phyloP scores from a whole-genome alignment of 2,797 vertebrate species.

The Melanotaenia parkinsoni region DNA sequence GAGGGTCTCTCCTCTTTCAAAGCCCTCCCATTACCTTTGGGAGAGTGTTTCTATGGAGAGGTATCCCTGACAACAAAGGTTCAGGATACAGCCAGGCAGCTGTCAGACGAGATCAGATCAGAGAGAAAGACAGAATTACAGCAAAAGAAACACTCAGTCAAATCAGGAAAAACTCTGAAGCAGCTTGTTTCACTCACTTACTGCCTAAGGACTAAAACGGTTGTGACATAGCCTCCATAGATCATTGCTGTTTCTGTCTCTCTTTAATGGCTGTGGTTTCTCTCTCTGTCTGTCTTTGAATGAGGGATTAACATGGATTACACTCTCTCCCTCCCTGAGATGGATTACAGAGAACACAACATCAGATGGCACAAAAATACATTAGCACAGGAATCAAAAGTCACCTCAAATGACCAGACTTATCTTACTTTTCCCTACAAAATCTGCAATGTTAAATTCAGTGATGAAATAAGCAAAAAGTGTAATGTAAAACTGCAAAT shows the following conservation, averaged over 20 bases:
- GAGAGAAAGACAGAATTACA: slow-evolving; percentile 69
- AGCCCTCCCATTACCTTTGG: slow-evolving; percentile 61
- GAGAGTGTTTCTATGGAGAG: slow-evolving; percentile 65
- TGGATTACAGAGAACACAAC: slow-evolving; percentile 80
- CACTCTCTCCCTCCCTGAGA: slow-evolving; percentile 73
- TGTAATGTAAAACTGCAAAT: not conserved
- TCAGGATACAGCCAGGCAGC: slow-evolving; percentile 73
- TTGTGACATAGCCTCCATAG: slow-evolving; percentile 38
- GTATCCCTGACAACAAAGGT: slow-evolving; percentile 81
- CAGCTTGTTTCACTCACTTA: slow-evolving; percentile 4
- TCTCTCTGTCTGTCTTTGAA: slow-evolving; percentile 59
- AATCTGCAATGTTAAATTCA: not conserved
- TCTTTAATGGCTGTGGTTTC: slow-evolving; percentile 48
- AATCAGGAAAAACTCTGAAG: slow-evolving; percentile 17
- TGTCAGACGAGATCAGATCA: slow-evolving; percentile 75
- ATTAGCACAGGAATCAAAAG: slow-evolving; percentile 72
- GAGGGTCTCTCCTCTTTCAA: slow-evolving; percentile 62
- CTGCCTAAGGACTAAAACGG: slow-evolving; percentile 37
- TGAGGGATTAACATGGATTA: slow-evolving; percentile 83
- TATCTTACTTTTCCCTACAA: slow-evolving; percentile 1
- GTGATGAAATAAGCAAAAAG: not conserved
- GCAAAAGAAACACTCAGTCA: slow-evolving; percentile 25
- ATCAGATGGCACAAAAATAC: slow-evolving; percentile 62
- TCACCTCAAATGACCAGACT: slow-evolving; percentile 36
- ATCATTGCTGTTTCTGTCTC: slow-evolving; percentile 53